phyloP scores from a whole-genome alignment of 2,888 invertebrate species.

The Thelaira solivaga region DNA sequence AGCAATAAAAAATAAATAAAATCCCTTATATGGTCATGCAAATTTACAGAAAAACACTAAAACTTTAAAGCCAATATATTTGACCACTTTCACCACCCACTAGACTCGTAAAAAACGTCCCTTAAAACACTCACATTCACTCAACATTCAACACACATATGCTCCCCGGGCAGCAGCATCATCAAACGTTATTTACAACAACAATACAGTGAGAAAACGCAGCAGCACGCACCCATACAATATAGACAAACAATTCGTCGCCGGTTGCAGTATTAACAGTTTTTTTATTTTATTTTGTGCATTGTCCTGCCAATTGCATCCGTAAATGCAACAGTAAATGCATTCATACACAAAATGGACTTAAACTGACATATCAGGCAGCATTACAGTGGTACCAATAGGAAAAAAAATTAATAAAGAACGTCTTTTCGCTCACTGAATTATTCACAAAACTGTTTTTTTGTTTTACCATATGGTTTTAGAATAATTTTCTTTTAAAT shows the following conservation, averaged over 20 bases:
- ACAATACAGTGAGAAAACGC: constrained; percentile 12
- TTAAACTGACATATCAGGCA: neutral
- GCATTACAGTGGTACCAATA: neutral
- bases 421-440: too few relatives aligned
- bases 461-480: too few relatives aligned
- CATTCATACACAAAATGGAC: constrained; percentile 19
- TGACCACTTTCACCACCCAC: constrained; percentile 22
- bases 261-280: constrained; percentile 42
- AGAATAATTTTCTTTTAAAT: too few relatives aligned
- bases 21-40: constrained; percentile 25
- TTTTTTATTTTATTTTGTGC: neutral
- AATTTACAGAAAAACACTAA: neutral
- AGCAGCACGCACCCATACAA: constrained; percentile 49
- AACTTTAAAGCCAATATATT: neutral
- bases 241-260: constrained; percentile 29
- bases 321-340: constrained; percentile 40
- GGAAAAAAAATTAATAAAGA: neutral
- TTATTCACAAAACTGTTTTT: too few relatives aligned
- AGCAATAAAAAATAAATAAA: neutral
- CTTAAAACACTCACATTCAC: neutral
- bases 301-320: constrained; percentile 26
- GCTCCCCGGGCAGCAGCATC: neutral
- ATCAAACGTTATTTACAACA: neutral
- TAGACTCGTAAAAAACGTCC: neutral
- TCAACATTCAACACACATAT: neutral